Base-by-base conservation (phyloP, 2,113 vertebrate species). In the Camelus dromedarius region DNA sequence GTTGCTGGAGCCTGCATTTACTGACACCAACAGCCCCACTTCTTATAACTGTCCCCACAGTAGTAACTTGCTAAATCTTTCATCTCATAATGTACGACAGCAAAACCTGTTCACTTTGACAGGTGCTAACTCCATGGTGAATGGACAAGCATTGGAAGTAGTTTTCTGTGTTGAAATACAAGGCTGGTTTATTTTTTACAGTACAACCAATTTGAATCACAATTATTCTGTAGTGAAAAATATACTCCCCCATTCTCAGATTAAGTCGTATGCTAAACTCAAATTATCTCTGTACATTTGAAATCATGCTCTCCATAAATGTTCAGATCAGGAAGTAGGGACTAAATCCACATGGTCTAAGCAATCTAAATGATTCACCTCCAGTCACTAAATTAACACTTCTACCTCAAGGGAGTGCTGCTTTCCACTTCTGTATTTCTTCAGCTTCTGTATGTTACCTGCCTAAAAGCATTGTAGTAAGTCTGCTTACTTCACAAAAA, bases 401-500 rank as follows among this genome's bases (percentile, higher is more conserved):
- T 90, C 26, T 8, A 52, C 35, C 32, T 87, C 38, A 87, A 64
- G 8, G 14, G 30, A 80, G 14, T 70, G 67, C 8, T 76, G 9
- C 13, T 89, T 94, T 92, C 32, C 6, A 76, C 32, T 38, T 88
- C 15, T 5, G 0, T 75, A 50, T 93, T 73, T 85, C 50, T 82
- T 81, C 93, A 85, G 35, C 22, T 56, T 14, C 6, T 11, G 30
- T 64, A 66, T 50, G 3, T 42, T 80, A 76, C 26, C 56, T 80
- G 18, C 76, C 72, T 94, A 64, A 85, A 62, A 86, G 54, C 18
- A 75, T n/a, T 84, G 4, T 28, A 69, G 56, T 6, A 88, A 91
- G 26, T 50, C 42, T 90, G 75, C 18, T 85, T 94, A 48, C 28
- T 88, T 93, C 19, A 88, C 30, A 83, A 72, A 95, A 97, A 83